A percentile compares a stretch with the other conserved stretches of the same genome.
Evolutionary conservation across 2,113 vertebrate genomes (phyloP).

Genomic region (Acinonyx jubatus): DNA sequence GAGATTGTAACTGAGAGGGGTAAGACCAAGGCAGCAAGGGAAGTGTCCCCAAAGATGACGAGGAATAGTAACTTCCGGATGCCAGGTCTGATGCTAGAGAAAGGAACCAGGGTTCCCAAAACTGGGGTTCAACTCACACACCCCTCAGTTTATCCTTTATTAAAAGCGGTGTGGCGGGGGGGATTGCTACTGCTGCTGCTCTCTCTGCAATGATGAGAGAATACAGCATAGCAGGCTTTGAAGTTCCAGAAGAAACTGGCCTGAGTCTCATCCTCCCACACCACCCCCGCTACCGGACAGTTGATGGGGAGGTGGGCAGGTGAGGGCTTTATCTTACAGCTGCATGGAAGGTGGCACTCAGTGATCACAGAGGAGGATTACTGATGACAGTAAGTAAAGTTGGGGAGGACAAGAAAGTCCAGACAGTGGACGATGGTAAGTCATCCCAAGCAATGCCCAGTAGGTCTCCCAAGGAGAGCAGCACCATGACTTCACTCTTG

Average conservation of each 20-base stretch:
- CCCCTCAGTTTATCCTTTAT: not conserved
- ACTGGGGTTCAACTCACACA: not conserved
- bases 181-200: not conserved
- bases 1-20: not conserved
- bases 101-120: not conserved
- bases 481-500: not conserved
- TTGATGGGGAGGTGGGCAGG: not conserved
- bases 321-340: not conserved
- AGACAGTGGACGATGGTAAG: fast-evolving
- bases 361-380: not conserved
- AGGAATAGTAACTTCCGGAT: not conserved
- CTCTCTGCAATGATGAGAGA: not conserved
- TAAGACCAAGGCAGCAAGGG: not conserved
- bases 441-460: not conserved
- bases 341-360: not conserved
- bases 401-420: not conserved
- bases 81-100: not conserved
- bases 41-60: not conserved
- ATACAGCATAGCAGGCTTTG: not conserved
- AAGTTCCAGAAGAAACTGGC: not conserved
- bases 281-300: not conserved
- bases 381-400: not conserved
- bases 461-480: not conserved
- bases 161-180: not conserved
- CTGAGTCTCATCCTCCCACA: not conserved